Conservation (phyloP, 2,888 invertebrate species). For the Neria commutata region DNA sequence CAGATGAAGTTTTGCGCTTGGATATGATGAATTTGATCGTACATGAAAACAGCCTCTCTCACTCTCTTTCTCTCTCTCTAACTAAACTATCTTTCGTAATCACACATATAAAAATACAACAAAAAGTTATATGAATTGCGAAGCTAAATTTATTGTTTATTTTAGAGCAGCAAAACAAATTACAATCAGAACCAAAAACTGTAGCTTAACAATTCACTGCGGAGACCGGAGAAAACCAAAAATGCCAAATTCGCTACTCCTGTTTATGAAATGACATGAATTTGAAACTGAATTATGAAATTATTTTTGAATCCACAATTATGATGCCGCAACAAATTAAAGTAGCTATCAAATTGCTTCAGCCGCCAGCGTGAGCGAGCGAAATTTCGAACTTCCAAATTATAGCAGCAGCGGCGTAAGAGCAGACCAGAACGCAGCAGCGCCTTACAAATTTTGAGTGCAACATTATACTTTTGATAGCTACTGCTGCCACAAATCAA, state of each 20-base stretch:
- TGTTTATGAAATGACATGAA: slow-evolving; percentile 40
- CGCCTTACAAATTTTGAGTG: no score
- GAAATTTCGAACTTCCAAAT: no score
- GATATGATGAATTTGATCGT: slow-evolving; percentile 15
- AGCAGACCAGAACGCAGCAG: no score
- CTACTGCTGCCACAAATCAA: slow-evolving; percentile 21
- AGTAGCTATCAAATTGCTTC: slow-evolving; percentile 5
- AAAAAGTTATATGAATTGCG: no score
- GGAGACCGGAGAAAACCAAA: slow-evolving; percentile 28
- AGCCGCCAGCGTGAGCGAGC: no score
- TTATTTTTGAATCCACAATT: neutral
- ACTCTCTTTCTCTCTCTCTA: no score
- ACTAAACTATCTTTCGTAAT: slow-evolving; percentile 11
- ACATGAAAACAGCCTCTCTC: slow-evolving; percentile 15
- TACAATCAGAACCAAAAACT: slow-evolving; percentile 50
- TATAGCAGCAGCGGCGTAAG: no score
- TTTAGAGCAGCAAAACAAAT: no score
- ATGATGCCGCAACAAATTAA: neutral
- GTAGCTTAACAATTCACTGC: slow-evolving; percentile 62
- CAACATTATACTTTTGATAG: slow-evolving; percentile 38
- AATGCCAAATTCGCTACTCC: slow-evolving; percentile 40
- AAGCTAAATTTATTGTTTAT: no score
- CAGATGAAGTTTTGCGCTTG: slow-evolving; percentile 36
- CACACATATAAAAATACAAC: slow-evolving; percentile 13
- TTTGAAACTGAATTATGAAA: slow-evolving; percentile 24